Evolutionary conservation across 1,140 invertebrate genomes (phyloP), one percentile per base, ranked within the genome.

Genomic region (Bombus vancouverensis): DNA sequence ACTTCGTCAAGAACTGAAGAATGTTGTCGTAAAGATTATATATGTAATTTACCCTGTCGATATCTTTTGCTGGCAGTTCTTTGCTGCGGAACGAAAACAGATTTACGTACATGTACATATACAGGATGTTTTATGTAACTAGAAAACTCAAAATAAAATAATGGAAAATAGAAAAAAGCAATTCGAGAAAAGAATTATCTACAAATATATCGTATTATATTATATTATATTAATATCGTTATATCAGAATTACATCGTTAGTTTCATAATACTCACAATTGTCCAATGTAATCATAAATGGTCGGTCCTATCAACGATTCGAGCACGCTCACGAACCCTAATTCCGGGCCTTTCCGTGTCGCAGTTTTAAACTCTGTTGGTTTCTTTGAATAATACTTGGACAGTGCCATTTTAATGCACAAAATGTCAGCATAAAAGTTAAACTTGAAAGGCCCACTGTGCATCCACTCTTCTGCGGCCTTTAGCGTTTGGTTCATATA

Each of bases 1-100:
- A 82, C 47, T 81, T 84, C 34, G 89, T 72, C 32, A 95, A 47
- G 86, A 92, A 94, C 2, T 87, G 66, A 15, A 95, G 77, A 15
- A 93, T 88, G 59, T 88, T 91, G 3, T 88, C 81, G 71, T 92
- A 94, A n/a, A 88, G 53, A 15, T 71, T 68, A 10, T 92, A 88
- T 10, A 93, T 68, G 47, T 89, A 74, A 34, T 76, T 39, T 18
- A 91, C 71, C 53, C 92, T 84, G 32, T 90, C 72, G 3, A 83
- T 62, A 15, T 87, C 47, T 34, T 91, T 83, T 73, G 88, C 66
- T 6, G 91, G 88, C 37, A 84, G 70, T 22, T 68, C 25, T 34
- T 87, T 71, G 22, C 59, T 71, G 53, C 34, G 2, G 15, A n/a
- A 85, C 8, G 47, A 32, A 62, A 59, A 88, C 1, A 86, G 47